Percentiles rank a stretch among this genome's conserved stretches.
Conservation (phyloP, 1,140 invertebrate species). For the Drosophila sp. region DNA sequence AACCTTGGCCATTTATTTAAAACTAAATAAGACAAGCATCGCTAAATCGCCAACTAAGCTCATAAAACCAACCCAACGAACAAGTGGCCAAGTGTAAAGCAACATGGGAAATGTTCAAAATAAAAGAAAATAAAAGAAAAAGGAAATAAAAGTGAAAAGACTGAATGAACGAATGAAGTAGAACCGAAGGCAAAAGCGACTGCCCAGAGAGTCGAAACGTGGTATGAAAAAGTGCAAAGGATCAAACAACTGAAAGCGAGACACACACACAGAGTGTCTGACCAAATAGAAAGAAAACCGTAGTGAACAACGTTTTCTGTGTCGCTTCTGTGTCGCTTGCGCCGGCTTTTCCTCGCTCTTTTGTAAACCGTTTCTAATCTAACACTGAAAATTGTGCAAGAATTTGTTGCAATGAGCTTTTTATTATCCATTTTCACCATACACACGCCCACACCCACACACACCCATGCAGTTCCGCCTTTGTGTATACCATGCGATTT, state of each 20-base stretch:
- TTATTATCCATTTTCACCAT: conserved; percentile 76
- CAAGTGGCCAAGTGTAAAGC: conserved; percentile 72
- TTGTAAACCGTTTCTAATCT: conserved; percentile 68
- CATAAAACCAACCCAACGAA: conserved; percentile 66
- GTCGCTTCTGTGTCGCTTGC: conserved; percentile 51
- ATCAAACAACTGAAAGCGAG: conserved; percentile 71
- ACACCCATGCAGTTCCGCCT: conserved; percentile 15
- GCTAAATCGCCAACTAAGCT: conserved; percentile 81
- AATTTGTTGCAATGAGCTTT: conserved; percentile 81
- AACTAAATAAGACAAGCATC: conserved; percentile 79
- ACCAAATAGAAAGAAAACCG: conserved; percentile 46
- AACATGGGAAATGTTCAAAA: conserved; percentile 64
- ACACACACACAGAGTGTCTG: conserved; percentile 41
- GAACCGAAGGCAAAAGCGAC: conserved; percentile 9
- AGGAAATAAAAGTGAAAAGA: conserved; percentile 17
- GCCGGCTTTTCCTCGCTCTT: conserved; percentile 18
- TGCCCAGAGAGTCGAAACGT: conserved; percentile 42
- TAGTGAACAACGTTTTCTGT: conserved; percentile 52
- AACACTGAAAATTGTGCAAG: conserved; percentile 77
- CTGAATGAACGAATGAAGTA: conserved; percentile 29
- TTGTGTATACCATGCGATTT: conserved; percentile 52
- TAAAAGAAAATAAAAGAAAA: conserved; percentile 42
- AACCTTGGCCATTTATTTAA: conserved; percentile 75
- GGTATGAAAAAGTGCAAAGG: conserved; percentile 75
- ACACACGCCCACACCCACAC: neutral